Evolutionary conservation across 2,888 invertebrate species (phyloP).

Genomic region (Meliscaeva auricollis): DNA sequence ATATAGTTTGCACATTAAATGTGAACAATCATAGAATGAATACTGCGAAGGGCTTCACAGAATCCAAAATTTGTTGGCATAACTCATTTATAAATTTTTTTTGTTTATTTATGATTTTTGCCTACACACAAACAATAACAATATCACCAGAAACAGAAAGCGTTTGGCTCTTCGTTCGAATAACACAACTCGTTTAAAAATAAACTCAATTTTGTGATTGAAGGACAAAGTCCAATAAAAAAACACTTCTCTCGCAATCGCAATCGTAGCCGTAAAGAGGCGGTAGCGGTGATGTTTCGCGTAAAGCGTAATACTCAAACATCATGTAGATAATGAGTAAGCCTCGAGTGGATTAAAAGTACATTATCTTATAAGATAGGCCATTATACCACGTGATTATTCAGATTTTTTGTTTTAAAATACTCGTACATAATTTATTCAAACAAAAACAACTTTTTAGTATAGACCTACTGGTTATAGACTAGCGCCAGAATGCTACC

Average conservation of each 20-base stretch:
- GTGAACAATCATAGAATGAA: neutral
- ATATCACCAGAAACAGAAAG: neutral
- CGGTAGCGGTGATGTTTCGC: neutral
- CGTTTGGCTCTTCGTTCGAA: neutral
- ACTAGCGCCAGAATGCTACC: conserved; percentile 62
- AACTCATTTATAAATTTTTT: neutral
- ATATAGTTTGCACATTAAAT: too few species aligned
- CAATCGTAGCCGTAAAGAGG: neutral
- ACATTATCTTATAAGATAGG: neutral
- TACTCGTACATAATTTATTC: neutral
- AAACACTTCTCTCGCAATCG: neutral
- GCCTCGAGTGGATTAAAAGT: neutral
- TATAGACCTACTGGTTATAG: conserved; percentile 66
- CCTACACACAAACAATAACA: neutral
- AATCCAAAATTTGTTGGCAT: neutral
- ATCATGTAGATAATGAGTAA: conserved; percentile 6
- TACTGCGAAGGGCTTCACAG: neutral
- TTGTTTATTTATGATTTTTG: neutral
- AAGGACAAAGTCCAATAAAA: conserved; percentile 22
- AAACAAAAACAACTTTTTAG: neutral
- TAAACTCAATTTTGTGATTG: conserved; percentile 4
- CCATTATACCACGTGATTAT: conserved; percentile 9
- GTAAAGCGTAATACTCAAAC: neutral
- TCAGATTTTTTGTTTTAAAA: neutral
- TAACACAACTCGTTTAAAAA: conserved; percentile 10